phyloP scores from a whole-genome alignment of 2,888 invertebrate genomes.

The Zygothrica quintamaculata region DNA sequence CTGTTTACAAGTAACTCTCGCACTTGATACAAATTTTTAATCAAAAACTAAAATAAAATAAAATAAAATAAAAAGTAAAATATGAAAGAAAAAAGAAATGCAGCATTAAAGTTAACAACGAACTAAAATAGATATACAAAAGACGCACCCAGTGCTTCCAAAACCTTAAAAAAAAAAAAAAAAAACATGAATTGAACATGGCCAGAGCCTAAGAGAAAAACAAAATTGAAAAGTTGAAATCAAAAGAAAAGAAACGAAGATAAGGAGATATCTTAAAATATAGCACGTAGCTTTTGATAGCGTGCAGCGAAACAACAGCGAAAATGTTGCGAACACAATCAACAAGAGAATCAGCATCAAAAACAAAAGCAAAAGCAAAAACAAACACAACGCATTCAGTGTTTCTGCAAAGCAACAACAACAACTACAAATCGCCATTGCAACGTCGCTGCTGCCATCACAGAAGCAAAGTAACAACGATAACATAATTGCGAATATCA shows the following conservation, averaged over 20 bases:
- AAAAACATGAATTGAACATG: no score
- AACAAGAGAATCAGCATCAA: conserved; percentile 16
- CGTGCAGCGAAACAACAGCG: conserved; percentile 39
- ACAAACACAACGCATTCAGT: conserved; percentile 16
- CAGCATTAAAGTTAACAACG: conserved; percentile 24
- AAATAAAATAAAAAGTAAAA: not conserved
- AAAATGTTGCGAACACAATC: conserved; percentile 58
- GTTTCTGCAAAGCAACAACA: conserved; percentile 36
- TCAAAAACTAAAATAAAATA: not conserved
- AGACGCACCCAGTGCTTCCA: conserved; percentile 35
- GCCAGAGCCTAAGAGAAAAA: conserved; percentile 7
- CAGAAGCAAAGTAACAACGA: conserved; percentile 53
- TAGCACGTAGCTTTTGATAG: conserved; percentile 10
- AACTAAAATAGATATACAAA: conserved; percentile 17
- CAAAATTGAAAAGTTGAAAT: not conserved
- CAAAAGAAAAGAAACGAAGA: conserved; percentile 8
- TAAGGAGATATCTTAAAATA: conserved; percentile 5
- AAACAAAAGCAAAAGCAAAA: conserved; percentile 26
- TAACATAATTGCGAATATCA: conserved; percentile 35
- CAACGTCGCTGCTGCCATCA: conserved; percentile 41
- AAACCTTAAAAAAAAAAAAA: conserved; percentile 20
- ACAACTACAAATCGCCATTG: conserved; percentile 44
- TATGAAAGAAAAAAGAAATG: not conserved
- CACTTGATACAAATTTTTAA: conserved; percentile 8
- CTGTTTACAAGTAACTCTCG: conserved; percentile 34